Evolutionary conservation across 2,888 invertebrate species (phyloP).

Genomic region (Synergus laeviventris): DNA sequence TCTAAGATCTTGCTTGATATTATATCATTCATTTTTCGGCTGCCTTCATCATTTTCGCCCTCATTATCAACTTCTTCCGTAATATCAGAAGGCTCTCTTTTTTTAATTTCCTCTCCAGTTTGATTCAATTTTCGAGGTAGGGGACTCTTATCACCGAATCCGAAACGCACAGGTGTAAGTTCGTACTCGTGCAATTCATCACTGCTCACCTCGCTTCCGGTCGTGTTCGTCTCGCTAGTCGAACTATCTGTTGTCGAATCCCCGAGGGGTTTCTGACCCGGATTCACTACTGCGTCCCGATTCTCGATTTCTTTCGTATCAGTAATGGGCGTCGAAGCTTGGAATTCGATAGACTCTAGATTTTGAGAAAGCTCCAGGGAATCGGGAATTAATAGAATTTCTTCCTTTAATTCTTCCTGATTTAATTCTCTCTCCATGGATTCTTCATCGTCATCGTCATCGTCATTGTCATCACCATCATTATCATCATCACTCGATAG

Average conservation of each 20-base stretch:
- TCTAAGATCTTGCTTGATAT: slow-evolving; percentile 65
- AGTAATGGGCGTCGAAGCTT: slow-evolving; percentile 29
- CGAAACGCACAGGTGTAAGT: slow-evolving; percentile 53
- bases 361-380: slow-evolving; percentile 64
- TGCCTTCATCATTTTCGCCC: slow-evolving; percentile 49
- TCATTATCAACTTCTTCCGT: slow-evolving; percentile 45
- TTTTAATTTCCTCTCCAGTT: background rate
- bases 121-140: background rate
- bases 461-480: slow-evolving; percentile 24
- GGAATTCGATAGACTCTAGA: slow-evolving; percentile 14
- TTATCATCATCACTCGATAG: slow-evolving; percentile 33
- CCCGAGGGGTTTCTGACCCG: slow-evolving; percentile 14
- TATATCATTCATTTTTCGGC: slow-evolving; percentile 58
- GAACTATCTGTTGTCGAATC: slow-evolving; percentile 59
- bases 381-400: slow-evolving; percentile 67
- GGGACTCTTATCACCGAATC: slow-evolving; percentile 29
- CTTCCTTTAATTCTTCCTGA: background rate
- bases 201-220: slow-evolving; percentile 68
- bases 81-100: slow-evolving; percentile 42
- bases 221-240: slow-evolving; percentile 63
- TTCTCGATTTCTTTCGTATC: slow-evolving; percentile 10
- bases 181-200: slow-evolving; percentile 71
- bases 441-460: background rate
- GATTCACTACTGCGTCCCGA: slow-evolving; percentile 9
- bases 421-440: too few relatives aligned